phyloP scores from a whole-genome alignment of 2,113 vertebrate species.

The Erinaceus europaeus region DNA sequence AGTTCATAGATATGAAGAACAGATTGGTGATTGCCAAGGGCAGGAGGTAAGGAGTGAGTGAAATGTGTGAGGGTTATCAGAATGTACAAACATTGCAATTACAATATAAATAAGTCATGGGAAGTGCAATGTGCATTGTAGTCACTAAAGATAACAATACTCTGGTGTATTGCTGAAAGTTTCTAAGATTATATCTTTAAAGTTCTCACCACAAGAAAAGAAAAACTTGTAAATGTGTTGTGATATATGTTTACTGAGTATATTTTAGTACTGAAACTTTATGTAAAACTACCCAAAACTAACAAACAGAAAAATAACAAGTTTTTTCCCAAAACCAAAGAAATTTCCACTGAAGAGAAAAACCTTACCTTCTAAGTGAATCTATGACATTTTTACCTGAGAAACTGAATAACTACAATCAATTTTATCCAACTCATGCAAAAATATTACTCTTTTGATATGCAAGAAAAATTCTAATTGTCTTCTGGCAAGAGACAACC shows the following conservation, averaged over 20 bases:
- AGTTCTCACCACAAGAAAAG: background rate
- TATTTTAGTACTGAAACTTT: background rate
- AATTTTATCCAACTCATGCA: too few relatives aligned
- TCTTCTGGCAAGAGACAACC: too few relatives aligned
- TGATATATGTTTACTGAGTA: background rate
- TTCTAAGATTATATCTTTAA: background rate
- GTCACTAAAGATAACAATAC: background rate
- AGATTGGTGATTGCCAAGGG: background rate
- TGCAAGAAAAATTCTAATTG: too few relatives aligned
- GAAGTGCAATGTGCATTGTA: background rate
- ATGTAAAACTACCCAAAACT: too few relatives aligned
- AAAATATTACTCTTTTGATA: too few relatives aligned
- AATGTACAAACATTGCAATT: background rate
- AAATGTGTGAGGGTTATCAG: background rate
- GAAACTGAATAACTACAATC: too few relatives aligned
- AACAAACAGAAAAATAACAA: too few relatives aligned
- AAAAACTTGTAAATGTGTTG: background rate
- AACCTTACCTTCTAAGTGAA: too few relatives aligned
- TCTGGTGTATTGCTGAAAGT: background rate
- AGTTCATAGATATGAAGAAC: background rate
- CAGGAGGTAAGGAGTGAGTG: background rate
- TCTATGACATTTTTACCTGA: too few relatives aligned
- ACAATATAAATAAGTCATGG: background rate
- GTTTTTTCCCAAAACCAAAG: too few relatives aligned
- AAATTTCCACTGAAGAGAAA: too few relatives aligned